A percentile compares a stretch with the other conserved stretches of the same genome.
Conservation (phyloP, 2,888 invertebrate genomes). For the Terebella lapidaria region DNA sequence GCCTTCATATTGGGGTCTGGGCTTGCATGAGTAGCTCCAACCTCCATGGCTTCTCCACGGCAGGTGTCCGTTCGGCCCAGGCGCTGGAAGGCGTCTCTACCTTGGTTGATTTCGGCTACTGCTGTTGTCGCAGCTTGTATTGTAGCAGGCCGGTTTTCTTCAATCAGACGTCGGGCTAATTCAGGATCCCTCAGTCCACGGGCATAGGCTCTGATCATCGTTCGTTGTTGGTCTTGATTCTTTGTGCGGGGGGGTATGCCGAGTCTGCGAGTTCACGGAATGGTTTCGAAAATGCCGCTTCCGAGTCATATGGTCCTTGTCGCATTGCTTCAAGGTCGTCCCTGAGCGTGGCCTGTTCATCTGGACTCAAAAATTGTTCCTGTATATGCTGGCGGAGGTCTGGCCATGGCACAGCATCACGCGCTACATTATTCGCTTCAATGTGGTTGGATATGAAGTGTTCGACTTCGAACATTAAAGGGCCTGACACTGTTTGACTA, state of each 20-base stretch:
- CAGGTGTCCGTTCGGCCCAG: no score
- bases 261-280: slow-evolving; percentile 1
- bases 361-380: not conserved
- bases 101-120: not conserved
- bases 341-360: not conserved
- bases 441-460: not conserved
- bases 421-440: not conserved
- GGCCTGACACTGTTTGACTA: not conserved
- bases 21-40: not conserved
- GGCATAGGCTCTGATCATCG: not conserved
- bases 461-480: not conserved
- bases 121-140: not conserved
- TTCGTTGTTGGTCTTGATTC: not conserved
- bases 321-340: not conserved
- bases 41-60: not conserved
- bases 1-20: not conserved
- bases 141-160: not conserved
- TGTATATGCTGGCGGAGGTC: not conserved
- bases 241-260: not conserved
- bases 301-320: not conserved
- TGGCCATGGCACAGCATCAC: not conserved
- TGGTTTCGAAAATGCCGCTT: not conserved
- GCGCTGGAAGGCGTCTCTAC: not conserved
- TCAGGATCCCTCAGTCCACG: not conserved
- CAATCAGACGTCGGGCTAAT: not conserved